These are phyloP conservation scores for Triplophysa yarkandensis DNA, from an alignment of 2,797 vertebrate species.

Conservation along the genomic window DNA sequence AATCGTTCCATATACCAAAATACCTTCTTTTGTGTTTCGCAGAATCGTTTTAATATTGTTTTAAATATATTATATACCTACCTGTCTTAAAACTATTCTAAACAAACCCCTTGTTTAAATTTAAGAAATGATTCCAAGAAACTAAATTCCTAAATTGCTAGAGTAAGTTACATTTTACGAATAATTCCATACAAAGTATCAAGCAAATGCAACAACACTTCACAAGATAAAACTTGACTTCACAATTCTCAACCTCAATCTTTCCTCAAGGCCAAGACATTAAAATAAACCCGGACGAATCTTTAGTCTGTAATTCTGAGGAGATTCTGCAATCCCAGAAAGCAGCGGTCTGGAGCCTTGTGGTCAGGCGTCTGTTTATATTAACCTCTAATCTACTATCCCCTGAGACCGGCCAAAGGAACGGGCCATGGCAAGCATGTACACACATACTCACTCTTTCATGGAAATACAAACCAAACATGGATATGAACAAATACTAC, in stretches of 20 bases:
- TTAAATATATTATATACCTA: no score
- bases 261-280: conserved; percentile 45
- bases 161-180: background rate
- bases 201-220: background rate
- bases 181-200: background rate
- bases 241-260: background rate
- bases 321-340: conserved; percentile 73
- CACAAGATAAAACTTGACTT: background rate
- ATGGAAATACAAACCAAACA: conserved; percentile 50
- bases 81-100: background rate
- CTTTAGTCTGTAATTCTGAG: conserved; percentile 68
- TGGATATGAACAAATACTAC: conserved; percentile 48
- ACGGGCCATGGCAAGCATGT: conserved; percentile 62
- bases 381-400: conserved; percentile 78
- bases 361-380: conserved; percentile 77
- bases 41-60: no score
- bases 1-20: no score
- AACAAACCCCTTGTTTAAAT: background rate
- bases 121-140: background rate
- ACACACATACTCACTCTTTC: conserved; percentile 36
- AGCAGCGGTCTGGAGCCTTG: conserved; percentile 70
- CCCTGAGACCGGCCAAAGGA: conserved; percentile 71
- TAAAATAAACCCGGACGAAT: conserved; percentile 55
- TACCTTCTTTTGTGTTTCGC: no score
- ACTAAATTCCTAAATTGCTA: no score